These are phyloP conservation scores for Drosophila oshimai DNA, from an alignment of 1,140 invertebrate genomes.

Conservation along the genomic window DNA sequence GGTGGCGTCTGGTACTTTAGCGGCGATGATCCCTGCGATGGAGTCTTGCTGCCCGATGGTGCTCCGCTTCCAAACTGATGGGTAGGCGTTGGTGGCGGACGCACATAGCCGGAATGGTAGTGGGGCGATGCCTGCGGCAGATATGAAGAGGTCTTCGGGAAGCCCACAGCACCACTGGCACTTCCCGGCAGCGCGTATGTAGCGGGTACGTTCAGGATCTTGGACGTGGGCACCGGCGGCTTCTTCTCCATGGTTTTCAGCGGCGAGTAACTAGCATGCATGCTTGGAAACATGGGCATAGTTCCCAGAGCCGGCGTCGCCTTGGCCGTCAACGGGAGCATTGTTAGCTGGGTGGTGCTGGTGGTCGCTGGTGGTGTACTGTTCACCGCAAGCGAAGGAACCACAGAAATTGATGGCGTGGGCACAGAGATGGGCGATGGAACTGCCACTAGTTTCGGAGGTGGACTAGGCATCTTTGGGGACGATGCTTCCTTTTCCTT, in stretches of 20 bases:
- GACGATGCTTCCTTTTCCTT: slow-evolving; percentile 25
- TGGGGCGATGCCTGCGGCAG: slow-evolving; percentile 75
- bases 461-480: slow-evolving; percentile 5
- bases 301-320: slow-evolving; percentile 8
- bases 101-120: slow-evolving; percentile 59
- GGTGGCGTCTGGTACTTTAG: slow-evolving; percentile 76
- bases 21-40: slow-evolving; percentile 43
- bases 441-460: neutral
- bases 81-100: slow-evolving; percentile 51
- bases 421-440: slow-evolving; percentile 1
- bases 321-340: slow-evolving; percentile 67
- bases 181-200: slow-evolving; percentile 67
- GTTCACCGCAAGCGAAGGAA: neutral
- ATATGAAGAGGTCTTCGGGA: slow-evolving; percentile 67
- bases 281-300: slow-evolving; percentile 14
- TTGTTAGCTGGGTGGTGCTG: slow-evolving; percentile 47
- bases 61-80: slow-evolving; percentile 45
- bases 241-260: slow-evolving; percentile 77
- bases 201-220: slow-evolving; percentile 78
- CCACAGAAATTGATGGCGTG: neutral
- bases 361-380: neutral
- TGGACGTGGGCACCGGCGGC: slow-evolving; percentile 75
- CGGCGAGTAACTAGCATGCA: slow-evolving; percentile 46
- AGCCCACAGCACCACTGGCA: slow-evolving; percentile 19
- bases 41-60: slow-evolving; percentile 49